These are phyloP conservation scores for Xiphophorus hellerii DNA, from an alignment of 2,113 vertebrate species.

Conservation along the genomic window DNA sequence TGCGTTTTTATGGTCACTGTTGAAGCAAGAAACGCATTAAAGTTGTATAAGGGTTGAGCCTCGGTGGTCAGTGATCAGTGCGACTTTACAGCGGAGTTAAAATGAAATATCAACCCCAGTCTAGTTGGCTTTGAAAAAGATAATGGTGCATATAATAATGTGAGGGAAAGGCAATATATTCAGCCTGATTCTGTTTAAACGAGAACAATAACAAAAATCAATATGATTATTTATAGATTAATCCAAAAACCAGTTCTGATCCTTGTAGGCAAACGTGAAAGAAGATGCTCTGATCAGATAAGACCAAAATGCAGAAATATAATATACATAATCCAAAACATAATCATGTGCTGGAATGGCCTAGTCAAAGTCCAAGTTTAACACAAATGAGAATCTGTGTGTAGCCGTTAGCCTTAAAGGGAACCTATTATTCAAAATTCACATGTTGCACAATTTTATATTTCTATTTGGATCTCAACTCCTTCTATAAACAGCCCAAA, in stretches of 20 bases:
- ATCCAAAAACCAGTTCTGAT: background rate
- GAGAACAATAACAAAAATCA: background rate
- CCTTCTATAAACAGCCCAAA: too few species aligned
- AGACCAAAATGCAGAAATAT: background rate
- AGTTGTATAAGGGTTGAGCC: conserved; percentile 68
- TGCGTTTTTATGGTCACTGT: conserved; percentile 58
- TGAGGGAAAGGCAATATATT: conserved; percentile 7
- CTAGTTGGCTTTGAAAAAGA: conserved; percentile 48
- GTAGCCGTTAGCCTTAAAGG: too few species aligned
- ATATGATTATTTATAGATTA: background rate
- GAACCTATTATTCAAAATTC: too few species aligned
- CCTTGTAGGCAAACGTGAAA: background rate
- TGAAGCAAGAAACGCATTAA: conserved; percentile 64
- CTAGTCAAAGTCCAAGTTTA: too few species aligned
- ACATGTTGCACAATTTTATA: too few species aligned
- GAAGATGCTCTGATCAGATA: background rate
- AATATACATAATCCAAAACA: too few species aligned
- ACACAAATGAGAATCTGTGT: too few species aligned
- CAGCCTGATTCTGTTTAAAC: conserved; percentile 1
- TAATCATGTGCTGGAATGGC: too few species aligned
- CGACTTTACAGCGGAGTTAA: conserved; percentile 66
- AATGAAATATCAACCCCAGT: conserved; percentile 61
- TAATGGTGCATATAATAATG: conserved; percentile 52
- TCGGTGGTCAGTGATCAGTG: conserved; percentile 62
- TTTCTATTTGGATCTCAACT: background rate